Conservation (phyloP, 2,113 vertebrate species). For the Fukomys damarensis region DNA sequence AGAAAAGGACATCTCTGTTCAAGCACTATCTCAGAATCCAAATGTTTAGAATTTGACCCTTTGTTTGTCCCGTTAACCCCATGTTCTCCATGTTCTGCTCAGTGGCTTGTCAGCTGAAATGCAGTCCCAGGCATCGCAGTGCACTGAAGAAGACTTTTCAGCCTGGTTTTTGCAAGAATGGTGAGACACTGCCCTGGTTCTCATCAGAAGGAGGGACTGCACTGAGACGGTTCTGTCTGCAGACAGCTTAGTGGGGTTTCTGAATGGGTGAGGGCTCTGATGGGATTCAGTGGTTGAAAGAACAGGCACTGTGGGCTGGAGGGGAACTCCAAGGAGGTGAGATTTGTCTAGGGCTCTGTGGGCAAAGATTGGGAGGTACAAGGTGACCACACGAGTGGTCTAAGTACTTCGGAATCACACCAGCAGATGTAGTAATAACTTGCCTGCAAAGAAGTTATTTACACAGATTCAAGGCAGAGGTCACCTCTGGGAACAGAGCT, state of each 20-base stretch:
- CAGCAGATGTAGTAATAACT: background rate
- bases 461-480: background rate
- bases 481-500: background rate
- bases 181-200: background rate
- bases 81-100: background rate
- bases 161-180: background rate
- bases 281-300: background rate
- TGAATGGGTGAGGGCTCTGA: background rate
- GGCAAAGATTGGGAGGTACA: background rate
- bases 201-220: background rate
- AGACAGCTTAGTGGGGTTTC: background rate
- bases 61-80: background rate
- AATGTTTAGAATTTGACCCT: background rate
- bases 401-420: background rate
- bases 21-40: background rate
- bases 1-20: background rate
- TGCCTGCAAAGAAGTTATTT: background rate
- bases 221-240: background rate
- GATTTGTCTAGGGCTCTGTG: background rate
- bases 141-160: background rate
- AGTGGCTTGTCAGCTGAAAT: background rate
- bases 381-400: background rate
- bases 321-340: background rate
- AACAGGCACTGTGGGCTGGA: background rate
- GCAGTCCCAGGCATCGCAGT: background rate